Conservation (phyloP, 2,113 vertebrate species). For the Urocolius indicus region DNA sequence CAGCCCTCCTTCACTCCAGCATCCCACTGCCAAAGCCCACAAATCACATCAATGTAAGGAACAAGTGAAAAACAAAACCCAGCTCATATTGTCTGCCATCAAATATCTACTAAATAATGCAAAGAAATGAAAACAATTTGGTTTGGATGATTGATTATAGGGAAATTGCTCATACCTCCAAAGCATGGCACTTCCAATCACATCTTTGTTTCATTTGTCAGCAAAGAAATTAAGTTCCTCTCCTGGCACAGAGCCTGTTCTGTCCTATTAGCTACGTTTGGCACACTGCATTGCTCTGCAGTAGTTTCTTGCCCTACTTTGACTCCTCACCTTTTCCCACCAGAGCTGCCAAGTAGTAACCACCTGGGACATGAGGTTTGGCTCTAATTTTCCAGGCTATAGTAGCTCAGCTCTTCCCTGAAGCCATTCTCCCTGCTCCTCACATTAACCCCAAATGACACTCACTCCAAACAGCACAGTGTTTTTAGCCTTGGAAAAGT, state of each 20-base stretch:
- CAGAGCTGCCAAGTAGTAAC: neutral
- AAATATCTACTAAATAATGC: conserved; percentile 77
- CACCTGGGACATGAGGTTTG: neutral
- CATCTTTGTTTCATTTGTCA: conserved; percentile 72
- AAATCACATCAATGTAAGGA: neutral
- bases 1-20: conserved; percentile 5
- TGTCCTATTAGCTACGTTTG: neutral
- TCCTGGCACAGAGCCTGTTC: neutral
- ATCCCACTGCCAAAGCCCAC: conserved; percentile 22
- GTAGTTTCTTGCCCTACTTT: neutral
- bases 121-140: conserved; percentile 74
- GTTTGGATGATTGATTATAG: conserved; percentile 74
- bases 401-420: neutral
- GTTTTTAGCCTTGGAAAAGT: neutral
- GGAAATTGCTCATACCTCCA: conserved; percentile 64
- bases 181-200: conserved; percentile 54
- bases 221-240: conserved; percentile 42
- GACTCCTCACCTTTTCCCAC: neutral
- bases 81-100: conserved; percentile 42
- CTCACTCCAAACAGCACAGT: neutral
- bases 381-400: neutral
- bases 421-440: neutral
- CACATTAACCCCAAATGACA: neutral
- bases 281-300: neutral
- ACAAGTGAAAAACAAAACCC: neutral